Conservation (phyloP, 2,888 invertebrate genomes). For the Pyrrhia umbra region DNA sequence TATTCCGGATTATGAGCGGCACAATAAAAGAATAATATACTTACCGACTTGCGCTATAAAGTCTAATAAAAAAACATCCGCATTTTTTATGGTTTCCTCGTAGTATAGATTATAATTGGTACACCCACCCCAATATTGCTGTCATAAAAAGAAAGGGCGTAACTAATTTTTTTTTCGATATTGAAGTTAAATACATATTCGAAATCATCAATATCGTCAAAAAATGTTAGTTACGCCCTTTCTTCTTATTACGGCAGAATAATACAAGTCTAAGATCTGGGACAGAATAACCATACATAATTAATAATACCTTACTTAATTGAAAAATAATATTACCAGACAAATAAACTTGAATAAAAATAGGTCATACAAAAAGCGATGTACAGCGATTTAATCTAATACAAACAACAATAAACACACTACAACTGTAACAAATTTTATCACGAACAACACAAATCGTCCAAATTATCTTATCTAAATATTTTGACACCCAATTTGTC, state of each 20-base stretch:
- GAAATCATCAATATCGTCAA: too few species aligned
- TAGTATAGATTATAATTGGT: not conserved
- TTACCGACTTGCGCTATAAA: not conserved
- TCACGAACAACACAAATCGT: constrained; percentile 55
- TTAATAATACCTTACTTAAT: too few species aligned
- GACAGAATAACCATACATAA: too few species aligned
- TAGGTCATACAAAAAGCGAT: not conserved
- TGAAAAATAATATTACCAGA: not conserved
- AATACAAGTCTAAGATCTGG: too few species aligned
- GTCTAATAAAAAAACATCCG: constrained; percentile 1
- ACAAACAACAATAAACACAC: constrained; percentile 25
- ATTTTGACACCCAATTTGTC: constrained; percentile 63
- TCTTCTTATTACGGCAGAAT: too few species aligned
- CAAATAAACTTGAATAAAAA: not conserved
- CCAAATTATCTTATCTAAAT: constrained; percentile 66
- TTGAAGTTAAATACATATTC: too few species aligned
- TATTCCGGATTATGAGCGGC: constrained; percentile 1
- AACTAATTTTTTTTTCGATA: too few species aligned
- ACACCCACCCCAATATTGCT: not conserved
- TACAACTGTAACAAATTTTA: constrained; percentile 26
- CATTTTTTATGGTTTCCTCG: not conserved
- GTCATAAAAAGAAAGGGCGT: not conserved
- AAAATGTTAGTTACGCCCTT: too few species aligned
- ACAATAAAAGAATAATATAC: constrained; percentile 15
- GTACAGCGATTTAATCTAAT: not conserved